Percentiles rank a stretch among this genome's conserved stretches.
Evolutionary conservation across 2,113 vertebrate genomes (phyloP).

Genomic region (Prionailurus bengalensis): DNA sequence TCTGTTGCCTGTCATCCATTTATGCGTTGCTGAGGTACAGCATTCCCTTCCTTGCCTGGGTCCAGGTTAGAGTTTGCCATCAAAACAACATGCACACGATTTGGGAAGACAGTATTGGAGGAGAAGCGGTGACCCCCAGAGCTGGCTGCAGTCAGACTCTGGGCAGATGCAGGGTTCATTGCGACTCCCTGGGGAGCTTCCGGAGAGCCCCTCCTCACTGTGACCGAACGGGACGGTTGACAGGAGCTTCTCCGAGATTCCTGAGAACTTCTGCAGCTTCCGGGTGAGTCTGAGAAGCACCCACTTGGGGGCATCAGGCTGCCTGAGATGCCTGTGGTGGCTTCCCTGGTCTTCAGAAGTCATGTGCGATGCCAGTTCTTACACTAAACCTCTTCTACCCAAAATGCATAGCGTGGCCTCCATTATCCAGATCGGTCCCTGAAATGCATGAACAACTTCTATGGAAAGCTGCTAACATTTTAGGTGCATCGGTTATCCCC

Average conservation of each 20-base stretch:
- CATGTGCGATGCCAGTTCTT: neutral
- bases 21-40: neutral
- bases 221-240: accelerated
- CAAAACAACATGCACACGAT: accelerated
- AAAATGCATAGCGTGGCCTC: neutral
- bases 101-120: neutral
- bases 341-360: neutral
- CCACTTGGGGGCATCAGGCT: neutral
- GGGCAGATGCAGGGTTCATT: neutral
- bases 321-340: accelerated
- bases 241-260: neutral
- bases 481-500: neutral
- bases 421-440: neutral
- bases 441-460: neutral
- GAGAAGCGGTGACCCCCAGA: too few species aligned
- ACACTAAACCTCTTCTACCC: neutral
- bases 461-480: neutral
- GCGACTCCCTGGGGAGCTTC: accelerated
- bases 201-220: neutral
- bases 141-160: neutral
- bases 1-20: neutral
- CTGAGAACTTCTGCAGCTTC: neutral
- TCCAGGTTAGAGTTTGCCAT: neutral
- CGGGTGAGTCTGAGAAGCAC: neutral
- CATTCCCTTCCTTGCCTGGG: neutral